Evolutionary conservation across 2,113 vertebrate genomes (phyloP).

Genomic region (human (Homo sapiens)): DNA sequence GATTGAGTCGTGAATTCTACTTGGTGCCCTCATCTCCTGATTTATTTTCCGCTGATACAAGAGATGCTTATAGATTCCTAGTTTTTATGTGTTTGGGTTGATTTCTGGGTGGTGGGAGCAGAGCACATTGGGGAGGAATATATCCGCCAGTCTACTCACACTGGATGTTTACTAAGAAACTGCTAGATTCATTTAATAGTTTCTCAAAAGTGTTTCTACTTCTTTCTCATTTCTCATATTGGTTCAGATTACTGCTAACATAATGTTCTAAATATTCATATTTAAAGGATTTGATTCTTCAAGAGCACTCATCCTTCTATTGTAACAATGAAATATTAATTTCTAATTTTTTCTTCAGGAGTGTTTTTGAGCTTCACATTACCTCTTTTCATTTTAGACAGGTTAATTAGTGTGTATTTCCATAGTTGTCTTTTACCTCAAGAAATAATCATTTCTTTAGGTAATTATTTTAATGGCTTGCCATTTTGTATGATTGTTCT

Average conservation of each 20-base stretch:
- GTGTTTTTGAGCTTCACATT: not conserved
- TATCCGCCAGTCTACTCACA: not conserved
- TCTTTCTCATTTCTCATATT: not conserved
- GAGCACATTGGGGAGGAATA: not conserved
- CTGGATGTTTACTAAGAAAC: not conserved
- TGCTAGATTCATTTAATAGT: not conserved
- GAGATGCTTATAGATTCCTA: not conserved
- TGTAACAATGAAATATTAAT: not conserved
- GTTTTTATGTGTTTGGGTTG: not conserved
- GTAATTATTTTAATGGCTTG: slow-evolving; percentile 46
- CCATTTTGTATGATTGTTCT: slow-evolving; percentile 2
- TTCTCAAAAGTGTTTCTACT: not conserved
- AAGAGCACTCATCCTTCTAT: not conserved
- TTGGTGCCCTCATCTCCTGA: not conserved
- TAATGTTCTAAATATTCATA: not conserved
- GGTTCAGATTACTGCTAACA: not conserved
- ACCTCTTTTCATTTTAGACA: not conserved
- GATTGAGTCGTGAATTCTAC: slow-evolving; percentile 36
- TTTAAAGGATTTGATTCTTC: not conserved
- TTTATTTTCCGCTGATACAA: not conserved
- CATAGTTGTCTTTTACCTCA: not conserved
- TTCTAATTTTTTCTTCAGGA: not conserved
- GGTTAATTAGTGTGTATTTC: not conserved
- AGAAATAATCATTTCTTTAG: slow-evolving; percentile 4
- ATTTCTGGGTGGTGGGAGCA: not conserved